These are phyloP conservation scores for Oxytorus armatus DNA, from an alignment of 2,888 invertebrate species.

Conservation along the genomic window DNA sequence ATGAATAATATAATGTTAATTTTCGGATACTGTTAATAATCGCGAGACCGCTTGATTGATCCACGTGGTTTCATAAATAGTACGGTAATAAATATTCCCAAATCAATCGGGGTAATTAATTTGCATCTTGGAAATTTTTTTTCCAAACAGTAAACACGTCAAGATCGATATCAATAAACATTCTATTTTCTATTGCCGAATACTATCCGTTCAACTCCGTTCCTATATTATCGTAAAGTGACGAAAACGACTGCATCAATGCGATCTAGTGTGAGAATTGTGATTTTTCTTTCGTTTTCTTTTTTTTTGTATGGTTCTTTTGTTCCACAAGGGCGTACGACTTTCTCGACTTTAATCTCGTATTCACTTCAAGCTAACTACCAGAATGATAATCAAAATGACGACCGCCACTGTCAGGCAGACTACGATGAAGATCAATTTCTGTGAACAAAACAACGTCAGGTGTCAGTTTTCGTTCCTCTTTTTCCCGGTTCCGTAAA, in stretches of 20 bases:
- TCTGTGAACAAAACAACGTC: conserved; percentile 88
- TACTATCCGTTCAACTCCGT: conserved; percentile 47
- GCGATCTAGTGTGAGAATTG: conserved; percentile 22
- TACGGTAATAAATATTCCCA: neutral
- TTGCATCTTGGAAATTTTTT: neutral
- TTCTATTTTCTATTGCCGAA: conserved; percentile 37
- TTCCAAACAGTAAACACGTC: neutral
- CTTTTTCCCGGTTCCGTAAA: conserved; percentile 13
- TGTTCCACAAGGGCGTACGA: conserved; percentile 4
- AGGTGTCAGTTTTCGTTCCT: conserved; percentile 68
- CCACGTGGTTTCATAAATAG: conserved; percentile 1
- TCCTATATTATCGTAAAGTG: neutral
- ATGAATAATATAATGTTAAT: conserved; percentile 17
- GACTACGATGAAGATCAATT: conserved; percentile 95
- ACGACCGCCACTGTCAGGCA: conserved; percentile 92
- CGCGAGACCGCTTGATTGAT: conserved; percentile 6
- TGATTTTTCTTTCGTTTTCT: conserved; percentile 15
- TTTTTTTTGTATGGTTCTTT: conserved; percentile 1
- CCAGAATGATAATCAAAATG: conserved; percentile 91
- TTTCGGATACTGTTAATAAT: conserved; percentile 8
- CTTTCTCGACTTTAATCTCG: conserved; percentile 64
- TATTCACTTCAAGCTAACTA: conserved; percentile 78
- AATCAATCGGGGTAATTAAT: conserved; percentile 14
- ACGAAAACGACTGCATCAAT: neutral
- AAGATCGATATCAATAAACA: neutral